phyloP scores from a whole-genome alignment of 2,113 vertebrate genomes.

The Petrocephalus zakoni region DNA sequence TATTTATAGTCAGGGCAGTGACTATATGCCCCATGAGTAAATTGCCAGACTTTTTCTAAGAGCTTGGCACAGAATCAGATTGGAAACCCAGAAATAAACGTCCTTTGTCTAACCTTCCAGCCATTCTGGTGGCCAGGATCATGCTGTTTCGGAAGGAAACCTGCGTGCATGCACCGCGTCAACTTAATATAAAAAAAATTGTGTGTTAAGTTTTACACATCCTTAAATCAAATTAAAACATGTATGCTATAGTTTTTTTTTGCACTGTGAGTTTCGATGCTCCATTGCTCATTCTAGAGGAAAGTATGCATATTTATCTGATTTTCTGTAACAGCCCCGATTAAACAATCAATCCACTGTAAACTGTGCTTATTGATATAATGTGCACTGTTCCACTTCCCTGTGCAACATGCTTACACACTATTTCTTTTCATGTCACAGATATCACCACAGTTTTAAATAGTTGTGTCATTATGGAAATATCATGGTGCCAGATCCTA shows the following conservation, averaged over 20 bases:
- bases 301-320: neutral
- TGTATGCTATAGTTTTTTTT: neutral
- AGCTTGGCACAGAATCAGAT: neutral
- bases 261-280: neutral
- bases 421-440: neutral
- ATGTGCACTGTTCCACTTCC: neutral
- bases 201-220: neutral
- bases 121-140: neutral
- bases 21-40: neutral
- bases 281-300: neutral
- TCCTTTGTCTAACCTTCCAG: constrained; percentile 4
- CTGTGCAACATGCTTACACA: neutral
- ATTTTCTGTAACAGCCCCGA: neutral
- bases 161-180: neutral
- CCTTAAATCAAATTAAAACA: neutral
- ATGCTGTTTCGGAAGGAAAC: neutral
- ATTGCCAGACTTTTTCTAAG: neutral
- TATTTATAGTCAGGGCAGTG: neutral
- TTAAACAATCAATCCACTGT: neutral
- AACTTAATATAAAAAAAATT: neutral
- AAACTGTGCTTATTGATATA: neutral
- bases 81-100: constrained; percentile 1
- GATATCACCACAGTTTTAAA: neutral
- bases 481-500: neutral
- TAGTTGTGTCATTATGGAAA: constrained; percentile 3